Percentiles rank a stretch among this genome's conserved stretches.
Conservation (phyloP, 2,888 invertebrate genomes). For the Agrochola circellaris region DNA sequence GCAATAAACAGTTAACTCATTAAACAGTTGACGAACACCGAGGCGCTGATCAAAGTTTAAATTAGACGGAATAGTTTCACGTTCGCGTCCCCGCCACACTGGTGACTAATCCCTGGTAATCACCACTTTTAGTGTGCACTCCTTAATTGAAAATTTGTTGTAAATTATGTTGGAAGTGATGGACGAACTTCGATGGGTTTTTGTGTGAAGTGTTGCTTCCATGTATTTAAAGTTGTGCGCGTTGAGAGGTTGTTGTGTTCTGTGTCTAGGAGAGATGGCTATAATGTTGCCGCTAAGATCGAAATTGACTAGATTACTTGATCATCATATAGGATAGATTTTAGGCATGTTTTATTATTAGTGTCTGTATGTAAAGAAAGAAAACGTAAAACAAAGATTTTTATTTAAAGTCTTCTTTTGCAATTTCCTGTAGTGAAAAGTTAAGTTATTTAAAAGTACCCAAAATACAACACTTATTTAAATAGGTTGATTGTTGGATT, state of each 20-base stretch:
- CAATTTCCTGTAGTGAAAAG: no score
- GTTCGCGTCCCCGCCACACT: slow-evolving; percentile 23
- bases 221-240: background rate
- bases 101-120: slow-evolving; percentile 64
- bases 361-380: no score
- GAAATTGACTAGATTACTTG: no score
- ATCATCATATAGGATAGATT: no score
- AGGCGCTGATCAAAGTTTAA: slow-evolving; percentile 64
- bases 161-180: slow-evolving; percentile 45
- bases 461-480: no score
- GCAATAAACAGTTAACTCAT: slow-evolving; percentile 55
- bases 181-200: slow-evolving; percentile 45
- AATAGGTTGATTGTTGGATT: no score
- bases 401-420: no score
- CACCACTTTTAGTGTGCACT: slow-evolving; percentile 49
- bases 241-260: background rate
- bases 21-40: slow-evolving; percentile 56
- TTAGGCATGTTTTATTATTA: no score
- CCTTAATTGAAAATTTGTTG: slow-evolving; percentile 65
- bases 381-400: no score
- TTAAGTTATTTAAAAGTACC: no score
- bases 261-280: background rate
- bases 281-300: no score
- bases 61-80: slow-evolving; percentile 67
- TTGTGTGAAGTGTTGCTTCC: slow-evolving; percentile 16